Conservation (phyloP, 1,140 invertebrate genomes). For the Pogonus chalceus region DNA sequence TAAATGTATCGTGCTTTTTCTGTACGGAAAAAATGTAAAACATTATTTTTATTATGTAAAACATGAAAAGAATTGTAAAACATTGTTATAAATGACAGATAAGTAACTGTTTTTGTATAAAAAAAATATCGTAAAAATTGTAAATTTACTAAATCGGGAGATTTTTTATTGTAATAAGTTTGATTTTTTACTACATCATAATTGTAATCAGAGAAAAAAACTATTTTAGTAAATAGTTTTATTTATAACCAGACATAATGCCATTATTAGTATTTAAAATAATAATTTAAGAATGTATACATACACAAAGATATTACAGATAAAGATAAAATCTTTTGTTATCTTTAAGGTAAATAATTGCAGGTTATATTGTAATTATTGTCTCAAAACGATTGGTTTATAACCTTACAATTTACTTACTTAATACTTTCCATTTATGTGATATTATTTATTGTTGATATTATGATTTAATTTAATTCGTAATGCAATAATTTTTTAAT, state of each 20-base stretch:
- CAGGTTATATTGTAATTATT: background rate
- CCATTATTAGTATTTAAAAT: conserved; percentile 7
- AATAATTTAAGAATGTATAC: background rate
- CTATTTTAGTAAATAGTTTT: conserved; percentile 4
- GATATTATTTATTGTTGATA: background rate
- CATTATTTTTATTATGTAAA: background rate
- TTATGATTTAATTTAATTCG: background rate
- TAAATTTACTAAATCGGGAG: background rate
- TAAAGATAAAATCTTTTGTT: background rate
- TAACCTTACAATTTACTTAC: background rate
- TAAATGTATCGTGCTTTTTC: background rate
- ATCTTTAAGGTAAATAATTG: background rate
- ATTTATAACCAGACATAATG: background rate
- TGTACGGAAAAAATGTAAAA: background rate
- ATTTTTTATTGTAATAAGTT: background rate
- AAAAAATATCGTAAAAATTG: background rate
- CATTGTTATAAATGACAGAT: background rate
- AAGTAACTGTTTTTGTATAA: conserved; percentile 2
- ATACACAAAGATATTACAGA: background rate
- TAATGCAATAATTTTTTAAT: background rate
- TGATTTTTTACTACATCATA: background rate
- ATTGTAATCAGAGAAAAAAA: background rate
- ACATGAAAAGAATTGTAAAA: background rate
- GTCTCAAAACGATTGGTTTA: conserved; percentile 4
- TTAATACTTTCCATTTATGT: background rate